A percentile compares a stretch with the other conserved stretches of the same genome.
Evolutionary conservation across 2,113 vertebrate genomes (phyloP).

Genomic region (Varanus komodoensis): DNA sequence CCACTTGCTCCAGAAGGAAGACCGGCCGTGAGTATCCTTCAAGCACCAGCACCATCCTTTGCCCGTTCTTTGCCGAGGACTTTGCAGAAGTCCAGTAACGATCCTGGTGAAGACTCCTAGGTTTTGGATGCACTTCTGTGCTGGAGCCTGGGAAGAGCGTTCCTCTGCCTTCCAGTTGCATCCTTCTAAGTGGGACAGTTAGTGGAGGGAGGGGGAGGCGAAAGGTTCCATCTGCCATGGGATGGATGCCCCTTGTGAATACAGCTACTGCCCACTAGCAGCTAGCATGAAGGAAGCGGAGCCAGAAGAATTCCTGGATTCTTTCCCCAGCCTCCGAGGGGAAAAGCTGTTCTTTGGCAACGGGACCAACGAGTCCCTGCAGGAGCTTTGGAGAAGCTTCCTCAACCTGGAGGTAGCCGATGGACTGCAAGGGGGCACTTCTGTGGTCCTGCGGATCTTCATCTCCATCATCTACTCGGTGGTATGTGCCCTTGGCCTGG

Average conservation of each 20-base stretch:
- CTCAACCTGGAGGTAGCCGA: conserved; percentile 70
- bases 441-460: conserved; percentile 81
- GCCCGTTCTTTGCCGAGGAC: not conserved
- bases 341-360: conserved; percentile 75
- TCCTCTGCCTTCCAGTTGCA: not conserved
- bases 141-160: not conserved
- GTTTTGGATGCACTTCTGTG: not conserved
- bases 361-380: conserved; percentile 76
- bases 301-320: conserved; percentile 35
- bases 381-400: conserved; percentile 69
- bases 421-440: conserved; percentile 73
- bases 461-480: conserved; percentile 91
- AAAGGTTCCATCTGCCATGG: conserved; percentile 44
- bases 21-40: not conserved
- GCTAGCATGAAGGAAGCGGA: conserved; percentile 69
- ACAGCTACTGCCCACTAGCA: conserved; percentile 57
- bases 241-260: conserved; percentile 67
- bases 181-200: not conserved
- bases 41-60: too few species aligned
- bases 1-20: not conserved
- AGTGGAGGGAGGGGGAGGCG: not conserved
- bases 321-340: conserved; percentile 48
- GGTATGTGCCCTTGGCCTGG: conserved; percentile 92
- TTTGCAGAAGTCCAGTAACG: not conserved
- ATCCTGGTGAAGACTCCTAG: not conserved